Percentiles rank a stretch among this genome's conserved stretches.
Evolutionary conservation across 2,113 vertebrate species (phyloP).

Genomic region (Trichechus manatus): DNA sequence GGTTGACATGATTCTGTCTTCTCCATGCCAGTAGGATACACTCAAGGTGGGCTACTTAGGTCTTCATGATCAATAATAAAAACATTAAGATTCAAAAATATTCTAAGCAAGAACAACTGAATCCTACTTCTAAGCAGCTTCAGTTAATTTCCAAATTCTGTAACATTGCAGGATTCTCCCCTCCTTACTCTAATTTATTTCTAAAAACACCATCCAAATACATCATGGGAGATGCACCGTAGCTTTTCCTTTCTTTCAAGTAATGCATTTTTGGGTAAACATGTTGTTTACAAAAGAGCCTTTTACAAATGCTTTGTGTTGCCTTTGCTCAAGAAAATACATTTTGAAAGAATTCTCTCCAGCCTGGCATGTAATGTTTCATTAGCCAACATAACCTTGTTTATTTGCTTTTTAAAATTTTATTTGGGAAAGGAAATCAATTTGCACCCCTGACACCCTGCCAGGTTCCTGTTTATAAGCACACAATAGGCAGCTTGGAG

Average conservation of each 20-base stretch:
- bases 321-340: conserved; percentile 87
- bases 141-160: conserved; percentile 54
- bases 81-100: background rate
- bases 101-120: conserved; percentile 2
- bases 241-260: conserved; percentile 80
- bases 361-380: conserved; percentile 90
- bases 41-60: background rate
- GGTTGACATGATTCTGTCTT: background rate
- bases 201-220: conserved; percentile 62
- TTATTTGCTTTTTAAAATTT: conserved; percentile 92
- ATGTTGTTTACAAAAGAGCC: conserved; percentile 82
- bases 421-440: conserved; percentile 92
- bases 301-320: conserved; percentile 85
- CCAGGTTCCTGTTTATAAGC: conserved; percentile 92
- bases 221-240: conserved; percentile 71
- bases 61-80: conserved; percentile 2
- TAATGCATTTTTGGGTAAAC: conserved; percentile 86
- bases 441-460: conserved; percentile 90
- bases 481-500: conserved; percentile 87
- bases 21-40: background rate
- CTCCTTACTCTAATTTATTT: conserved; percentile 57
- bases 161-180: background rate
- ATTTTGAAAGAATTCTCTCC: conserved; percentile 86
- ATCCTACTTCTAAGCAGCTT: background rate
- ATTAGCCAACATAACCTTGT: conserved; percentile 90